Base-by-base conservation (phyloP, 2,888 invertebrate genomes). In the Hermaeophaga mercurialis region DNA sequence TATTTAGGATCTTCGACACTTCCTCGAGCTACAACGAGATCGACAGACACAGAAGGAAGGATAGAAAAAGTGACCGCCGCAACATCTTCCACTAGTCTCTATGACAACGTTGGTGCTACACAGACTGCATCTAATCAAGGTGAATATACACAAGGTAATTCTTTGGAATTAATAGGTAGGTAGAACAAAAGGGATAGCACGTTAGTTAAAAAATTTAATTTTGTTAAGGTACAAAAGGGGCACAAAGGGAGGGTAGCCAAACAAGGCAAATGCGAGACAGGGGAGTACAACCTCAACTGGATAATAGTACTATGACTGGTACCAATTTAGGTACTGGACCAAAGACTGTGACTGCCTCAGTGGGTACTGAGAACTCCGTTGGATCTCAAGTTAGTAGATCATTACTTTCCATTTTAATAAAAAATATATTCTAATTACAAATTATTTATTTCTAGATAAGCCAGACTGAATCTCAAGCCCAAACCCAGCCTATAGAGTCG, bases 11-110 rank as follows among this genome's bases (percentile, higher is more conserved):
- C 92, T 54, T 91, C 92, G 43, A 93, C 93, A 62, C 82, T 94
- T 70, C 93, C 93, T 52, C 85, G 93, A 70, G 86, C 89, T 12
- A 84, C 87, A 60, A 84, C 86, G 14, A 84, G 89, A 63, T 84
- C 87, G 22, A 83, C 86, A 41, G 76, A 76, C 58, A 72, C 69
- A 14, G 88, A 88, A 54, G 81, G 80, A 43, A 79, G 83, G 38
- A 74, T 80, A 9, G 88, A 88, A 63, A 91, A 90, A 76, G 90
- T 91, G 56, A 87, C 90, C 44, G 87, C 90, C 19, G 91, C 91
- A 47, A 90, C 92, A n/a, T 92, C 91, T 62, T 91, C 91, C 67
- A 91, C 91, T 31, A 92, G 92, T 49, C 84, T 94, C 43, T 92
- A 93, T 73, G 93, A 93, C 79, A 92, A 93, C 75, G 92, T 93